phyloP scores from a whole-genome alignment of 2,113 vertebrate genomes.

The Ctenomys sociabilis region DNA sequence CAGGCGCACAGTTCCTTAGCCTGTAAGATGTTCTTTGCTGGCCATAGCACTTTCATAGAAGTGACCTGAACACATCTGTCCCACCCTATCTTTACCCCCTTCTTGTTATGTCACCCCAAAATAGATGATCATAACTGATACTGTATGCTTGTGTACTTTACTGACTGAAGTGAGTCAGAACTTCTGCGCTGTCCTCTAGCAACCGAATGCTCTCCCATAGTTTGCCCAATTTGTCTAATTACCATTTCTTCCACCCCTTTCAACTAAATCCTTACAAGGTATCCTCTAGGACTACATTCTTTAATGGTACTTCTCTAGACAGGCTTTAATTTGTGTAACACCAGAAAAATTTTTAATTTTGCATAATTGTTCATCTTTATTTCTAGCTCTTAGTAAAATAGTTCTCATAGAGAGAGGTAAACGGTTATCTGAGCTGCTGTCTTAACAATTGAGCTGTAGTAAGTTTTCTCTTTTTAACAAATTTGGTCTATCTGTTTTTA shows the following conservation, averaged over 20 bases:
- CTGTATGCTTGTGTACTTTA: background rate
- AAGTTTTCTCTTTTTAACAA: slow-evolving; percentile 54
- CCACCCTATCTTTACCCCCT: background rate
- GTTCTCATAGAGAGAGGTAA: background rate
- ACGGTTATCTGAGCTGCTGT: background rate
- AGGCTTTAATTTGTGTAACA: background rate
- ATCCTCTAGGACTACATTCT: background rate
- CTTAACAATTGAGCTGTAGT: background rate
- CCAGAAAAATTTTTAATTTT: background rate
- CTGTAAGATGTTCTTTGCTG: background rate
- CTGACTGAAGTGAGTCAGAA: background rate
- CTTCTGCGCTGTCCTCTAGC: background rate
- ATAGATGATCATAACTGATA: background rate
- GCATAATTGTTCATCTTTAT: background rate
- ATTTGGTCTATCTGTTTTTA: slow-evolving; percentile 66
- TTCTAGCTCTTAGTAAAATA: background rate
- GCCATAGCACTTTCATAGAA: background rate
- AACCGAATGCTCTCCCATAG: background rate
- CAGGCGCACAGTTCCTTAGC: background rate
- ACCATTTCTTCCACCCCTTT: background rate
- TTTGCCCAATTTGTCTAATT: background rate
- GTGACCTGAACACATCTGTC: background rate
- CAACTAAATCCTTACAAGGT: background rate
- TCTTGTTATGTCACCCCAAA: background rate
- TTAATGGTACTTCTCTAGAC: background rate